Base-by-base conservation (phyloP, 1,140 invertebrate genomes). In the Drosophila orosa region DNA sequence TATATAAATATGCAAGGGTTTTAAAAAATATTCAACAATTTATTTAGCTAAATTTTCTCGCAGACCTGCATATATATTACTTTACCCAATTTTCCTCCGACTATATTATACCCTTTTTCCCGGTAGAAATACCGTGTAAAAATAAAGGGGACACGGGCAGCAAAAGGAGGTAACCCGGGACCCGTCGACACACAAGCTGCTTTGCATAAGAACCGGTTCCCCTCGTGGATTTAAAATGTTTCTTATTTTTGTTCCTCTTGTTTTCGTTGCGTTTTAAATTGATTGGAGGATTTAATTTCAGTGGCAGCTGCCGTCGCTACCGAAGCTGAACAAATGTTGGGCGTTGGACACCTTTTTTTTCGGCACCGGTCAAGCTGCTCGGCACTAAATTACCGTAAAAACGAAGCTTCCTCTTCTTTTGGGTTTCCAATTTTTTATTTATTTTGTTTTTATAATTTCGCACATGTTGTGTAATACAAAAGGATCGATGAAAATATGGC, bases 271-370 rank as follows among this genome's bases (percentile, higher is more conserved):
- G 69, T 72, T 82, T 82, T 87, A 86, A 86, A 86, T 86, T 86
- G 83, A 86, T 86, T 86, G 83, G 83, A 83, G 83, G 83, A 86
- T 86, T 86, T 86, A 87, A 87, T 86, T 86, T 86, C 83, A 86
- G 79, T 82, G 79, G 83, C 83, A 86, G 83, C 83, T 86, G 83
- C 78, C 65, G 66, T 61, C 15, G 77, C 62, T 74, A 71, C 68
- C 66, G 68, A 58, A 71, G 65, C 67, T 69, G 52, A 48, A 69
- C 67, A 71, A 71, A 69, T 71, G 68, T 58, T 29, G 65, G 52
- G 27, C 17, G 65, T 71, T 44, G 62, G 58, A 75, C 80, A 84
- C 80, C 80, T 84, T 83, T 78, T 59, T 44, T 82, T 27, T 40
- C 1, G 54, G 54, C 24, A 19, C 67, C 37, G 52, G 29, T 33